Percentiles rank a stretch among this genome's conserved stretches.
Conservation (phyloP, 35 echinoderm and acorn worm species). For the Patiria miniata region DNA sequence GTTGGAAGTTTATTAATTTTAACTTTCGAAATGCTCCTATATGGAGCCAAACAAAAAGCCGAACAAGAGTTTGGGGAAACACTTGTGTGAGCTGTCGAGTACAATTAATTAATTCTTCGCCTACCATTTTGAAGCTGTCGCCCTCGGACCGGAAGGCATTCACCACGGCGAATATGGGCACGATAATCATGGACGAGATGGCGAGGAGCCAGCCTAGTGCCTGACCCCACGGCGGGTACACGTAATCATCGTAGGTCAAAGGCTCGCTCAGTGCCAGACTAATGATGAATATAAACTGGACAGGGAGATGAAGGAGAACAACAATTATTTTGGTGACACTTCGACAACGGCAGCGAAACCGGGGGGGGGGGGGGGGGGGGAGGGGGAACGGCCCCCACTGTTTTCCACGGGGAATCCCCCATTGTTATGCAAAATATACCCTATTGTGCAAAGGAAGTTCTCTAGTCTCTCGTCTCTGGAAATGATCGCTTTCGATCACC, state of each 20-base stretch:
- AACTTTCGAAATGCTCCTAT: too few species aligned
- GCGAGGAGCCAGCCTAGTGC: conserved; percentile 73
- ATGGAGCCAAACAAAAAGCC: too few species aligned
- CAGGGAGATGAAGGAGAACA: neutral
- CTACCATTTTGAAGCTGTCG: conserved; percentile 60
- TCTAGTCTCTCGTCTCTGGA: too few species aligned
- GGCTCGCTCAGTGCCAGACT: conserved; percentile 56
- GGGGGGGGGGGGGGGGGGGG: too few species aligned
- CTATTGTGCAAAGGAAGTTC: too few species aligned
- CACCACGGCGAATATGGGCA: conserved; percentile 64
- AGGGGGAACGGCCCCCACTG: neutral
- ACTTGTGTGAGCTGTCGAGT: too few species aligned
- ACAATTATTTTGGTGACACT: neutral
- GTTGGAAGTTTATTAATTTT: too few species aligned
- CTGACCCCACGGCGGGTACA: conserved; percentile 78
- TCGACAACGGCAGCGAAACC: neutral
- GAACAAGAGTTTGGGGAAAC: too few species aligned
- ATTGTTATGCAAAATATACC: neutral
- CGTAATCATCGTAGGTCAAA: conserved; percentile 72
- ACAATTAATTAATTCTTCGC: neutral
- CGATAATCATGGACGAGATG: conserved; percentile 62
- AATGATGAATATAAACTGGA: conserved; percentile 79
- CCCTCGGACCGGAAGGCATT: conserved; percentile 57
- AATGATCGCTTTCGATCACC: too few species aligned
- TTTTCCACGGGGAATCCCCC: neutral